Base-by-base conservation (phyloP, 1,140 invertebrate species). In the Adelges cooleyi region DNA sequence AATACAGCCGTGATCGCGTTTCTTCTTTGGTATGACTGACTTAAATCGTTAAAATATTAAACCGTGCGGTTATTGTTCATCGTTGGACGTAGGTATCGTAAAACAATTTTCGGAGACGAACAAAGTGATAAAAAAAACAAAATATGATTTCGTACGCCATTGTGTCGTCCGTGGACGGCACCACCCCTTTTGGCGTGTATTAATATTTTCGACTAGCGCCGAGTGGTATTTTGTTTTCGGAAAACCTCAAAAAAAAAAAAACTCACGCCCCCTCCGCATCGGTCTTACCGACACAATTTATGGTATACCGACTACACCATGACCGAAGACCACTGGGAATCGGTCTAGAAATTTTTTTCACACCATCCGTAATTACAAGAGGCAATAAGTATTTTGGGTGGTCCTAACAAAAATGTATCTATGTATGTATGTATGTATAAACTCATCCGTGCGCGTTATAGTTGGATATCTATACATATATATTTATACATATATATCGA, bases 341-440 rank as follows among this genome's bases (percentile, higher is more conserved):
- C 33, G 53, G 53, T 44, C 53, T 42, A 56, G 22, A 56, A 56
- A 56, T 56, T 56, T 44, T n/a, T 42, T 56, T 56, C 53, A 56
- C 53, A 56, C 53, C 53, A 56, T 56, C 53, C 38, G n/a, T 56
- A 56, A 56, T 56, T 56, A 56, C 13, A 27, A 20, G 53, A 42
- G 53, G 53, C 53, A 18, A 56, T 56, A 22, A n/a, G 15, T 56
- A 56, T 56, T 56, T 56, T 56, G 53, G 53, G 53, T 56, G 53
- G 53, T 56, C 53, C n/a, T 44, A 42, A 42, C 5, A 33, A 56
- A 1, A 38, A 53, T 17, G 23, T n/a, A n/a, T n/a, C n/a, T n/a
- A n/a, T n/a, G n/a, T n/a, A n/a, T n/a, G n/a, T 22, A 13, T 38
- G 29, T 33, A 36, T 10, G 20, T 33, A 54, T 36, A 54, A 17